phyloP scores from a whole-genome alignment of 2,113 vertebrate species.

The Alligator mississippiensis region DNA sequence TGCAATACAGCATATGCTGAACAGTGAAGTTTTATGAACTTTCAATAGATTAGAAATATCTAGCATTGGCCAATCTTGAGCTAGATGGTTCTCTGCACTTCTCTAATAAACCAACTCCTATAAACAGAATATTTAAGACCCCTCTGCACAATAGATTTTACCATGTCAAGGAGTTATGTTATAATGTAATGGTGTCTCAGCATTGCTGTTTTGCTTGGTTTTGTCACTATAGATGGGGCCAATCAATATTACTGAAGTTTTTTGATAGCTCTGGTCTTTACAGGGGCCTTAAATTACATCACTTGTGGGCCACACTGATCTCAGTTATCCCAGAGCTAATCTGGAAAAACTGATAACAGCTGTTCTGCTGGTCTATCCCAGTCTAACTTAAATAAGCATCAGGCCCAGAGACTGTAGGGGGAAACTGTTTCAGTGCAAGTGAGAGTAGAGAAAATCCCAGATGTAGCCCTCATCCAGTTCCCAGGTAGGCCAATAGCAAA shows the following conservation, averaged over 20 bases:
- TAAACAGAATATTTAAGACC: neutral
- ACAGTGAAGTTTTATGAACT: neutral
- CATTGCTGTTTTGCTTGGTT: neutral
- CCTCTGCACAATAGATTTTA: neutral
- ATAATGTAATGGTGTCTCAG: neutral
- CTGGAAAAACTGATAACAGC: constrained; percentile 46
- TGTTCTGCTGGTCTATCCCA: constrained; percentile 58
- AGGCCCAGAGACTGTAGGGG: constrained; percentile 57
- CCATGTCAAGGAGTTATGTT: neutral
- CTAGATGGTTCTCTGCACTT: neutral
- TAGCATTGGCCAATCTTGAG: neutral
- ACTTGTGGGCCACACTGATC: constrained; percentile 44
- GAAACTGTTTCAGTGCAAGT: constrained; percentile 56
- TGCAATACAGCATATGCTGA: fast-evolving
- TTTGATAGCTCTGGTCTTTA: neutral
- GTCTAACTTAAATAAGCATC: constrained; percentile 57
- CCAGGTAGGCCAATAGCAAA: constrained; percentile 49
- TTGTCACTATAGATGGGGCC: neutral
- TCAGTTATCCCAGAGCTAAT: constrained; percentile 50
- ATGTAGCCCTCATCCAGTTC: constrained; percentile 39
- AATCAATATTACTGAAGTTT: neutral
- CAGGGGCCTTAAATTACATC: neutral
- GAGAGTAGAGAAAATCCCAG: constrained; percentile 54
- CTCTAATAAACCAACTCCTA: neutral
- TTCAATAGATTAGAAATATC: neutral